These are phyloP conservation scores for Cepphus grylle DNA, from an alignment of 2,113 vertebrate genomes.

Conservation along the genomic window DNA sequence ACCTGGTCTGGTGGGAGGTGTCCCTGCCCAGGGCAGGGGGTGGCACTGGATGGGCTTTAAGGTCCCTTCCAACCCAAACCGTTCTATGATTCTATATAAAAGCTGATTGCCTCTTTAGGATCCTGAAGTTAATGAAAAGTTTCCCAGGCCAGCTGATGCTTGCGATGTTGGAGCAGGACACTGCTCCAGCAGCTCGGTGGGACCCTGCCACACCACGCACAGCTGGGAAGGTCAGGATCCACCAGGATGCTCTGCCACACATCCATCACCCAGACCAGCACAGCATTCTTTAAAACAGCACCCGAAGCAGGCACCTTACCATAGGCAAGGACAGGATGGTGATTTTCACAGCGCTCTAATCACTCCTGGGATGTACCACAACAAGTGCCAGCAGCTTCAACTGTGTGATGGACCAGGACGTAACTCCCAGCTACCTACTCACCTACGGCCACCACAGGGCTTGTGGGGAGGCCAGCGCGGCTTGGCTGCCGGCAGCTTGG, in stretches of 20 bases:
- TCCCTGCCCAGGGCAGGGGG: neutral
- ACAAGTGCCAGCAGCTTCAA: neutral
- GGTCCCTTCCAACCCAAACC: neutral
- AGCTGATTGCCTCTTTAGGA: neutral
- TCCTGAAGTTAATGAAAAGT: neutral
- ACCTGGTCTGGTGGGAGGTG: neutral
- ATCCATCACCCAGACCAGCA: neutral
- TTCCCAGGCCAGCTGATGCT: neutral
- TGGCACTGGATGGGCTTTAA: neutral
- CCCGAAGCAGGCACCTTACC: neutral
- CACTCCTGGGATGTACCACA: neutral
- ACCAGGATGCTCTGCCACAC: neutral
- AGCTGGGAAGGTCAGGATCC: neutral
- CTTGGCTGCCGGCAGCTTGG: rapidly evolving
- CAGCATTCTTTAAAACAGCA: neutral
- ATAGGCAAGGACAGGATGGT: neutral
- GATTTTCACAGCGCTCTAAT: neutral
- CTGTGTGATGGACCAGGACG: neutral
- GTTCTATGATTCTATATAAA: neutral
- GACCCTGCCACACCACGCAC: neutral
- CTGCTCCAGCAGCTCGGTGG: neutral
- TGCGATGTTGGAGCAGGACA: neutral
- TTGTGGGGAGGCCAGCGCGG: rapidly evolving
- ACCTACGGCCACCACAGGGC: rapidly evolving
- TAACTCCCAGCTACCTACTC: neutral